These are phyloP conservation scores for Scatophagus argus DNA, from an alignment of 2,113 vertebrate species.

Conservation along the genomic window DNA sequence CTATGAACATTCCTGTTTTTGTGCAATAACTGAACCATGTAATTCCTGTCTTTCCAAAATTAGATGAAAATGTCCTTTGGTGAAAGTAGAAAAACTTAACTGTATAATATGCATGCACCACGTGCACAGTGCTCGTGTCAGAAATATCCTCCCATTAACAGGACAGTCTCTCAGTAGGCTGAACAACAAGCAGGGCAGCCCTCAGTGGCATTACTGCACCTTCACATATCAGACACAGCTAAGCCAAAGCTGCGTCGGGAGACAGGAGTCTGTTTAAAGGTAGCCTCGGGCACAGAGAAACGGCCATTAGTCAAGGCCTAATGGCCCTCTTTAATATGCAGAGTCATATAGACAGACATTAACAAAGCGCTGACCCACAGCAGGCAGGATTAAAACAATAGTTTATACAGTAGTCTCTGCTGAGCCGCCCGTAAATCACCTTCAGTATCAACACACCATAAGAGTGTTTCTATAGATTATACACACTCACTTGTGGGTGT, in stretches of 20 bases:
- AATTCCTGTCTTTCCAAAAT: not conserved
- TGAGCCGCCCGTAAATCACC: conserved; percentile 76
- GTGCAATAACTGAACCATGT: not conserved
- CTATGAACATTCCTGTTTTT: not conserved
- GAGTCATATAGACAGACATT: conserved; percentile 62
- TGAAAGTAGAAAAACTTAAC: not conserved
- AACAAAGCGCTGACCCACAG: conserved; percentile 65
- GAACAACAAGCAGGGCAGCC: not conserved
- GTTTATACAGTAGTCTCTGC: conserved; percentile 83
- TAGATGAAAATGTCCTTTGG: not conserved
- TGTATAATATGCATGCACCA: too few relatives aligned
- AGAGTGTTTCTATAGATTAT: conserved; percentile 87
- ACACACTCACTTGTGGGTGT: conserved; percentile 81
- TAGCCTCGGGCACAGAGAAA: conserved; percentile 54
- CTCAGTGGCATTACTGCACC: conserved; percentile 5
- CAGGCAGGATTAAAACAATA: conserved; percentile 79
- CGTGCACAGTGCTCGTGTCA: not conserved
- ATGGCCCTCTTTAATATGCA: conserved; percentile 70
- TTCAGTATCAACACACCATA: conserved; percentile 83
- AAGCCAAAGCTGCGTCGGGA: conserved; percentile 41
- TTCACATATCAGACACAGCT: conserved; percentile 22
- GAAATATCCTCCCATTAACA: not conserved
- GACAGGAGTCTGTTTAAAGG: conserved; percentile 40
- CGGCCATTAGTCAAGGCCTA: conserved; percentile 72
- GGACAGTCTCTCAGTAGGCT: not conserved